These are phyloP conservation scores for Amniataba percoides DNA, from an alignment of 2,797 vertebrate species.

Conservation along the genomic window DNA sequence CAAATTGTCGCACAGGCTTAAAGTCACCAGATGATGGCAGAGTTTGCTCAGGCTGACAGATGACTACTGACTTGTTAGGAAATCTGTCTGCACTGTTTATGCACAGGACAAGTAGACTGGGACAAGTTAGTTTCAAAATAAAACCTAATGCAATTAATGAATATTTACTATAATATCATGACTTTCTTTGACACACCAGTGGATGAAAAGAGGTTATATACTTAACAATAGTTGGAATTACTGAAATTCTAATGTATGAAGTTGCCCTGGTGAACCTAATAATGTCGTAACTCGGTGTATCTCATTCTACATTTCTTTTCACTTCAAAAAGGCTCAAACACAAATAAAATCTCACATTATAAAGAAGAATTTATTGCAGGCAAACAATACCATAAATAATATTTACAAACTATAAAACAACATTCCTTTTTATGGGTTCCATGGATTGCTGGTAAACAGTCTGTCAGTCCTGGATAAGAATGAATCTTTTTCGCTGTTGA, in stretches of 20 bases:
- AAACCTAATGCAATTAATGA: not conserved
- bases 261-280: not conserved
- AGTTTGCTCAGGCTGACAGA: slow-evolving; percentile 10
- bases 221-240: not conserved
- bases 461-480: slow-evolving; percentile 54
- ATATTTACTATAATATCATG: not conserved
- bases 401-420: slow-evolving; percentile 87
- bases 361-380: slow-evolving; percentile 88
- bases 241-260: not conserved
- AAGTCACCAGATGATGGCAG: slow-evolving; percentile 47
- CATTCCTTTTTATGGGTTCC: slow-evolving; percentile 73
- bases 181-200: not conserved
- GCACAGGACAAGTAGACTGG: too few relatives aligned
- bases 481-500: slow-evolving; percentile 31
- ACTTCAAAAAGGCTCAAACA: slow-evolving; percentile 17
- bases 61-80: not conserved
- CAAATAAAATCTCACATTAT: slow-evolving; percentile 64
- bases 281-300: not conserved
- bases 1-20: slow-evolving; percentile 16
- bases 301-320: not conserved
- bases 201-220: not conserved
- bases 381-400: slow-evolving; percentile 86
- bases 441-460: slow-evolving; percentile 68
- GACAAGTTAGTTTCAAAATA: not conserved
- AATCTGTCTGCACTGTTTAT: not conserved